These are phyloP conservation scores for Lacerta bilineata DNA, from an alignment of 2,797 vertebrate genomes.

Conservation along the genomic window DNA sequence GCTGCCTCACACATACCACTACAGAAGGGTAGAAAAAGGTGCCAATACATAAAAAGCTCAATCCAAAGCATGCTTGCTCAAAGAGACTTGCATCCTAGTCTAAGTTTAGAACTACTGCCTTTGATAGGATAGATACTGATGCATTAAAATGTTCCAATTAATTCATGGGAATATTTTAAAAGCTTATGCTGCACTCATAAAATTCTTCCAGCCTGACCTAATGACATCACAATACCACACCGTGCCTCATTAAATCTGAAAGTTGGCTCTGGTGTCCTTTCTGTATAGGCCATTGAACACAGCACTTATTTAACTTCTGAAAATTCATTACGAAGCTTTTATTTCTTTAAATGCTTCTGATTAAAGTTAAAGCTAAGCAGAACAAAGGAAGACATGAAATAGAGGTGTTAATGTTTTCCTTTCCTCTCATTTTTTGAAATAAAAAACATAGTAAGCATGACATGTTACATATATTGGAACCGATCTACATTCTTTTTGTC, in stretches of 20 bases:
- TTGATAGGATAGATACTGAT: constrained; percentile 17
- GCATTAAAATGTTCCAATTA: background rate
- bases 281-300: constrained; percentile 32
- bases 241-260: constrained; percentile 47
- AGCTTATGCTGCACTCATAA: constrained; percentile 11
- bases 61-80: background rate
- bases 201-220: background rate
- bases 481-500: background rate
- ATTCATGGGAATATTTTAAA: constrained; percentile 22
- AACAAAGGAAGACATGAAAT: background rate
- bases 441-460: background rate
- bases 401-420: background rate
- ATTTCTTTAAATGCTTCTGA: background rate
- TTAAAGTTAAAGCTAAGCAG: rapidly evolving
- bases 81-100: no score
- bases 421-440: background rate
- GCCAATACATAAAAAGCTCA: constrained; percentile 28
- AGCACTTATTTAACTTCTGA: background rate
- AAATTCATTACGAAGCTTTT: constrained; percentile 34
- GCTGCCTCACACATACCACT: constrained; percentile 16
- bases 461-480: background rate
- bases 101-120: background rate
- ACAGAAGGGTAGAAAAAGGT: constrained; percentile 17
- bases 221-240: background rate
- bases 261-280: background rate